Evolutionary conservation across 2,888 invertebrate species (phyloP).

Genomic region (Parnassius orleans): DNA sequence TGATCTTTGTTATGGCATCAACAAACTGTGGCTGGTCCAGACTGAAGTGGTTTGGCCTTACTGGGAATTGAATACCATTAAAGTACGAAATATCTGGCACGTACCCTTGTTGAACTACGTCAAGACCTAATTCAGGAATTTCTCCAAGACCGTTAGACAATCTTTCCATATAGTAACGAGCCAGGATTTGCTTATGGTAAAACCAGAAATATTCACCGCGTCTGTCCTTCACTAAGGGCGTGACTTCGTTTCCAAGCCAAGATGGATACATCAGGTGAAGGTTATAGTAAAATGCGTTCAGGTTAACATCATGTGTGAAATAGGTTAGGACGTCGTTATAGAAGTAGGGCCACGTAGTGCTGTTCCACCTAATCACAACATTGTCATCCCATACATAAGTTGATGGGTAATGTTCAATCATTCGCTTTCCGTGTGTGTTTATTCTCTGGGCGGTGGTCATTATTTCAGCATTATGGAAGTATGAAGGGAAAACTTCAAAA

Average conservation of each 20-base stretch:
- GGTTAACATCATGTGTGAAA: slow-evolving; percentile 86
- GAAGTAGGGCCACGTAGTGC: slow-evolving; percentile 79
- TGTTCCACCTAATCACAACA: slow-evolving; percentile 83
- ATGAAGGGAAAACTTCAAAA: slow-evolving; percentile 87
- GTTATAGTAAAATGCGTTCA: slow-evolving; percentile 85
- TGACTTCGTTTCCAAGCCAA: slow-evolving; percentile 82
- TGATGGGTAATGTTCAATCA: slow-evolving; percentile 53
- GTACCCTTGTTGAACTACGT: slow-evolving; percentile 81
- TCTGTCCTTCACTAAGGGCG: slow-evolving; percentile 75
- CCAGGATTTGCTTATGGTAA: slow-evolving; percentile 84
- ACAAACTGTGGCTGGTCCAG: slow-evolving; percentile 68
- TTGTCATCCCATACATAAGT: slow-evolving; percentile 65
- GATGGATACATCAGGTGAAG: slow-evolving; percentile 82
- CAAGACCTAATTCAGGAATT: slow-evolving; percentile 80
- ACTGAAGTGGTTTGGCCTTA: slow-evolving; percentile 80
- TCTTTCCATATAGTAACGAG: slow-evolving; percentile 88
- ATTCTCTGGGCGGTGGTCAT: slow-evolving; percentile 84
- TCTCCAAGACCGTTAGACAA: slow-evolving; percentile 85
- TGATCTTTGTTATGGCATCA: slow-evolving; percentile 64
- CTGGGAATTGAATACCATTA: slow-evolving; percentile 84
- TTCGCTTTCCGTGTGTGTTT: slow-evolving; percentile 59
- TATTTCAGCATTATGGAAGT: slow-evolving; percentile 85
- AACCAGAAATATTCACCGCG: slow-evolving; percentile 85
- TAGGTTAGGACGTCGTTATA: slow-evolving; percentile 82
- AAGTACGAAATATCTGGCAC: slow-evolving; percentile 82